Conservation (phyloP, 2,113 vertebrate species). For the Anguilla japonica region DNA sequence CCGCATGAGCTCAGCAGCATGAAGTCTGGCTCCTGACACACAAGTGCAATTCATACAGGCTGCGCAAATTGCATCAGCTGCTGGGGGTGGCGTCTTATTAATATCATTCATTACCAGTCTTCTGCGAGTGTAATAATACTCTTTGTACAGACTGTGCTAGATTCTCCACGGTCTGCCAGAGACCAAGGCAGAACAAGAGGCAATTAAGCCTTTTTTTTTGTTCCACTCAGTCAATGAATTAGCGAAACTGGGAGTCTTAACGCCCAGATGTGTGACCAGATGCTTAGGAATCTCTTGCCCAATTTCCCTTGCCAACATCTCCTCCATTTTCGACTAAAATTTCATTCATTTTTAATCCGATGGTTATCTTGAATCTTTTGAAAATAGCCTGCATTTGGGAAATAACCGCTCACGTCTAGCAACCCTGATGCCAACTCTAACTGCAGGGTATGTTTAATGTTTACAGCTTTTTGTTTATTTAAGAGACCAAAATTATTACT, state of each 20-base stretch:
- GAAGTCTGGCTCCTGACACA: neutral
- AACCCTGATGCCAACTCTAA: no score
- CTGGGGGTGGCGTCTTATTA: neutral
- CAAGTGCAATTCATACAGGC: neutral
- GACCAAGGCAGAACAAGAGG: neutral
- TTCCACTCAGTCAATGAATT: neutral
- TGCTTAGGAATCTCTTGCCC: no score
- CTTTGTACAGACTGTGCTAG: neutral
- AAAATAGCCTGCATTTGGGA: no score
- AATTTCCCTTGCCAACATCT: neutral
- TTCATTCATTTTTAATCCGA: neutral
- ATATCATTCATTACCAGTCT: neutral
- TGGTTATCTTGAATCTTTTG: no score
- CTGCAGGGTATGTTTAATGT: no score
- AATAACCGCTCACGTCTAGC: no score
- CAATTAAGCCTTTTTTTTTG: neutral
- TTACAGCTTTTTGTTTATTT: no score
- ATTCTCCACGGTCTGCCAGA: neutral
- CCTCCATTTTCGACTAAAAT: neutral
- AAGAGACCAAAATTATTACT: no score
- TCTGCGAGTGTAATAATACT: neutral
- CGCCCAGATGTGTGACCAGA: no score
- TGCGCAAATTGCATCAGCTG: conserved; percentile 10
- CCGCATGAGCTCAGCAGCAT: neutral
- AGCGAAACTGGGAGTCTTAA: neutral